Percentiles rank a stretch among this genome's conserved stretches.
phyloP scores from a whole-genome alignment of 2,888 invertebrate species.

The Stenoptilia bipunctidactyla region DNA sequence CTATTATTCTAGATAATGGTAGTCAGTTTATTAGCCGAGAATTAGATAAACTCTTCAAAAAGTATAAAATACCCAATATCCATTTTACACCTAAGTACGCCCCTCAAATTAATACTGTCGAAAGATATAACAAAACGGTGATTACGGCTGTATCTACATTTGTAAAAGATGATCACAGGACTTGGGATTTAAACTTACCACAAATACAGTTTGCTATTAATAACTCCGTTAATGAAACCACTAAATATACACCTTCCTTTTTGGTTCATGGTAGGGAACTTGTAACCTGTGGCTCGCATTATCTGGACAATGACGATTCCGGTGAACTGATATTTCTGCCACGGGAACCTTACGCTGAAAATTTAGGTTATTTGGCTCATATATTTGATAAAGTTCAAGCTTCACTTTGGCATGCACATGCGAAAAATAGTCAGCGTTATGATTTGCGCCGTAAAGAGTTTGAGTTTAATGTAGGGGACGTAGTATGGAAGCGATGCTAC shows the following conservation, averaged over 20 bases:
- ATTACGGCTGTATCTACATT: conserved; percentile 15
- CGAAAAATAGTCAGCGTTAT: conserved; percentile 5
- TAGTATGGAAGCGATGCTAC: conserved; percentile 14
- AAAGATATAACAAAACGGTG: conserved; percentile 13
- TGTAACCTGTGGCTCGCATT: conserved; percentile 9
- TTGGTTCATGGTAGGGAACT: conserved; percentile 9
- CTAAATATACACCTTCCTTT: conserved; percentile 10
- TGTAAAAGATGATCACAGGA: conserved; percentile 15
- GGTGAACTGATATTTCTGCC: conserved; percentile 4
- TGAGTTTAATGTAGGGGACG: conserved; percentile 16
- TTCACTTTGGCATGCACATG: conserved; percentile 3
- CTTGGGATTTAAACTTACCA: conserved; percentile 16
- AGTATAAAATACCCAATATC: conserved; percentile 5
- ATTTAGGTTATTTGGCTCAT: conserved; percentile 1
- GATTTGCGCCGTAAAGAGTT: conserved; percentile 11
- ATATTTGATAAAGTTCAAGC: conserved; percentile 7
- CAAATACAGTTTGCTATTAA: conserved; percentile 18
- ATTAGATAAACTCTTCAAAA: conserved; percentile 1
- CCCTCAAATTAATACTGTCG: conserved; percentile 1
- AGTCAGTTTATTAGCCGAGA: conserved; percentile 2
- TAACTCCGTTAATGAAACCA: conserved; percentile 17
- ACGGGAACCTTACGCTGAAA: conserved; percentile 10
- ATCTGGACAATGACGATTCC: conserved; percentile 1
- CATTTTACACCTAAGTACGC: conserved; percentile 4
- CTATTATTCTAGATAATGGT: conserved; percentile 5